Evolutionary conservation across 2,797 vertebrate species (phyloP).

Genomic region (Eulemur coronatus): DNA sequence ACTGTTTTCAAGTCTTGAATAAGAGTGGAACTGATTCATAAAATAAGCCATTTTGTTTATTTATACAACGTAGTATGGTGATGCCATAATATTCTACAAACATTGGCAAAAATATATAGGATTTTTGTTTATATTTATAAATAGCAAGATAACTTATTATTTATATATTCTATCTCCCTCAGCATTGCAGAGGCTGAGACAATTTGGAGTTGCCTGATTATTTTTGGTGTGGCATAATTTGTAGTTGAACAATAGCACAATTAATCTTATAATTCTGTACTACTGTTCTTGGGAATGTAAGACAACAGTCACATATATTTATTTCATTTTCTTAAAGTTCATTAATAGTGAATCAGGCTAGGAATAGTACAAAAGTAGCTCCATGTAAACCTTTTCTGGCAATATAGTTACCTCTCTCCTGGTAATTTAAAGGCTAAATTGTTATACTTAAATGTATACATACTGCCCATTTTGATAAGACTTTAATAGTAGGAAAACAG

Average conservation of each 20-base stretch:
- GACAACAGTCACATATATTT: neutral
- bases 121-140: neutral
- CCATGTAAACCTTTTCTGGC: neutral
- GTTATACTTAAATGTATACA: neutral
- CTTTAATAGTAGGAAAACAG: neutral
- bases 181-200: neutral
- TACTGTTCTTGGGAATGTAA: neutral
- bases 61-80: neutral
- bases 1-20: slow-evolving; percentile 7
- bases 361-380: neutral
- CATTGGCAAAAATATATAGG: neutral
- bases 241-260: neutral
- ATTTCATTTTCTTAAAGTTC: neutral
- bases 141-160: neutral
- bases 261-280: neutral
- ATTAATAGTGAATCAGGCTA: neutral
- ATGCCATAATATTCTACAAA: neutral
- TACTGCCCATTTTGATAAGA: neutral
- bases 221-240: slow-evolving; percentile 30
- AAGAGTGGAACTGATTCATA: neutral
- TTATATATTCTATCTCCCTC: neutral
- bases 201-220: neutral
- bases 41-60: neutral
- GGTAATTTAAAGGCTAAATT: neutral
- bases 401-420: neutral